Evolutionary conservation across 2,797 vertebrate species (phyloP), one percentile per base, ranked within the genome.

Genomic region (Anomalospiza imberbis): DNA sequence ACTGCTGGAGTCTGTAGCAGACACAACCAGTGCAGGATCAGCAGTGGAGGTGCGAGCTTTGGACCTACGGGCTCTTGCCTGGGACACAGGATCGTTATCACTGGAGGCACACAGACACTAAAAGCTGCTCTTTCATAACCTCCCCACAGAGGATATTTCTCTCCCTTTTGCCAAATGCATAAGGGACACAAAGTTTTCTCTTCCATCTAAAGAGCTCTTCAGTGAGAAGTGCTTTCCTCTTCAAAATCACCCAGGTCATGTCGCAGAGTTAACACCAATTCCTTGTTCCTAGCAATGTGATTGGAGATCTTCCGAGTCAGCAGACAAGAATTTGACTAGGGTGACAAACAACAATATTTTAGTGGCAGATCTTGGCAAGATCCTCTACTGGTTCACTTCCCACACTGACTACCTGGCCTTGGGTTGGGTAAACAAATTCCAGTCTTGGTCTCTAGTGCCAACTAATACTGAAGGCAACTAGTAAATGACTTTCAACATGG

Each of bases 61-160:
- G 92, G 94, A 84, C 94, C 80, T 68, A 44, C 6, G 40, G 85
- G 73, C 54, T 54, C 48, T 82, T 81, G 85, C 36, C 60, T 62
- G 80, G 78, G 57, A 94, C 72, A 83, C 36, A 68, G 85, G 47
- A 67, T 77, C 24, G 2, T 88, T 91, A 86, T 88, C 92, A 95
- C 76, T 3, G 8, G 32, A 96, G 79, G n/a, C n/a, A 50, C 63
- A 68, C 17, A 65, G 65, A 70, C 45, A 81, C 47, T 72, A 89
- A 79, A 88, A 63, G 47, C 51, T 71, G n/a, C 8, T 90, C 74
- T 93, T 96, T 91, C 65, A 57, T 42, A 96, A 93, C n/a, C 29
- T 67, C 42, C 44, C 29, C 79, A 57, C 13, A n/a, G 45, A 48
- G 32, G 21, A 36, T 75, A 42, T 29, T 79, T 73, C 28, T 58